Evolutionary conservation across 1,140 invertebrate species (phyloP).

Genomic region (Oedothorax gibbosus): DNA sequence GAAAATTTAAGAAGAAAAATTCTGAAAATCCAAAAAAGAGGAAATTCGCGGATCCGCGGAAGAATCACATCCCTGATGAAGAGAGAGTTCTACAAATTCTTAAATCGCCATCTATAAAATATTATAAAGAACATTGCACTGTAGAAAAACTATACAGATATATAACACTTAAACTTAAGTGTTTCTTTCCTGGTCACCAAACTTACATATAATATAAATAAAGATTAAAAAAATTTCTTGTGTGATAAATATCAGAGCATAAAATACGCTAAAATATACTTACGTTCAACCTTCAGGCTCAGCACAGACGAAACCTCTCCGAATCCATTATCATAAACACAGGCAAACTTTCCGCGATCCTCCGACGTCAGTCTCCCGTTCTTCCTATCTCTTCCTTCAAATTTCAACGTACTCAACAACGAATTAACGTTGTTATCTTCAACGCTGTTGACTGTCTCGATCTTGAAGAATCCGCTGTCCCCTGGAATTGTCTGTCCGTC

Average conservation of each 20-base stretch:
- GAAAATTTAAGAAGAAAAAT: too few species aligned
- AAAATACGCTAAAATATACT: background rate
- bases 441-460: constrained; percentile 78
- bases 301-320: constrained; percentile 76
- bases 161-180: too few species aligned
- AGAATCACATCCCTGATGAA: too few species aligned
- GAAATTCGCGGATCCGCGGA: too few species aligned
- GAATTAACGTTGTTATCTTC: constrained; percentile 79
- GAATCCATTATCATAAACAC: constrained; percentile 89
- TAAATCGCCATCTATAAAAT: too few species aligned
- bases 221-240: too few species aligned
- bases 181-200: too few species aligned
- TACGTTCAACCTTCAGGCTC: constrained; percentile 70
- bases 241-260: background rate
- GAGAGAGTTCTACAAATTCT: too few species aligned
- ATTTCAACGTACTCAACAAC: constrained; percentile 82
- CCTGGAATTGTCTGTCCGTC: constrained; percentile 81
- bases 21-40: too few species aligned
- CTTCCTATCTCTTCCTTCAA: constrained; percentile 79
- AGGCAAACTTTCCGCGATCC: constrained; percentile 87
- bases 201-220: too few species aligned
- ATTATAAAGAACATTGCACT: too few species aligned
- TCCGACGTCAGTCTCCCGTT: constrained; percentile 69
- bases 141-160: too few species aligned
- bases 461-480: constrained; percentile 77